phyloP scores from a whole-genome alignment of 2,888 invertebrate genomes.

The Heliconius ethilla region DNA sequence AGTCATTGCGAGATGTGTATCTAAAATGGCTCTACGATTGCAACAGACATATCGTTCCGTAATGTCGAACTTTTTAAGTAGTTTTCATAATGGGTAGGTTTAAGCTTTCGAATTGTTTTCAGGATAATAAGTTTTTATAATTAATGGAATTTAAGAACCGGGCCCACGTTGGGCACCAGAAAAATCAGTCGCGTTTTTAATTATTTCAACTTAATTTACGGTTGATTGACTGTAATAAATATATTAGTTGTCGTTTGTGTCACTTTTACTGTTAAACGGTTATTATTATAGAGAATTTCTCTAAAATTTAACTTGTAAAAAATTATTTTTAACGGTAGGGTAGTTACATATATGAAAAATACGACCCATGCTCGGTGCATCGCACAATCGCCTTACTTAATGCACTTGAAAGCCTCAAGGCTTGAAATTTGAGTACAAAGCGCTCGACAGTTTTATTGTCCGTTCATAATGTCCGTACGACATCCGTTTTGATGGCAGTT shows the following conservation, averaged over 20 bases:
- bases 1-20: conserved; percentile 36
- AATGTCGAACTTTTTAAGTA: conserved; percentile 26
- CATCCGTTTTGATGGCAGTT: conserved; percentile 77
- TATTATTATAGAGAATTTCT: not conserved
- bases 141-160: not conserved
- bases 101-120: not conserved
- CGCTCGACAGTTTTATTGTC: conserved; percentile 72
- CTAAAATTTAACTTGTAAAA: not conserved
- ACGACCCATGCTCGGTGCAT: conserved; percentile 11
- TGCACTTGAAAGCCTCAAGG: conserved; percentile 43
- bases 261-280: not conserved
- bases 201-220: not conserved
- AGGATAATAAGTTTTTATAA: not conserved
- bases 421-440: conserved; percentile 49
- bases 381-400: conserved; percentile 29
- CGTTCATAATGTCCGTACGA: conserved; percentile 75
- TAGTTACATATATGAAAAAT: not conserved
- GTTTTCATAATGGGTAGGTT: conserved; percentile 6
- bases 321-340: not conserved
- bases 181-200: not conserved
- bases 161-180: conserved; percentile 63
- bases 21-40: conserved; percentile 37
- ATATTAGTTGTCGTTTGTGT: not conserved
- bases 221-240: not conserved
- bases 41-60: conserved; percentile 32